Evolutionary conservation across 2,888 invertebrate species (phyloP), one percentile per base, ranked within the genome.

Genomic region (Lasioglossum figueresi): DNA sequence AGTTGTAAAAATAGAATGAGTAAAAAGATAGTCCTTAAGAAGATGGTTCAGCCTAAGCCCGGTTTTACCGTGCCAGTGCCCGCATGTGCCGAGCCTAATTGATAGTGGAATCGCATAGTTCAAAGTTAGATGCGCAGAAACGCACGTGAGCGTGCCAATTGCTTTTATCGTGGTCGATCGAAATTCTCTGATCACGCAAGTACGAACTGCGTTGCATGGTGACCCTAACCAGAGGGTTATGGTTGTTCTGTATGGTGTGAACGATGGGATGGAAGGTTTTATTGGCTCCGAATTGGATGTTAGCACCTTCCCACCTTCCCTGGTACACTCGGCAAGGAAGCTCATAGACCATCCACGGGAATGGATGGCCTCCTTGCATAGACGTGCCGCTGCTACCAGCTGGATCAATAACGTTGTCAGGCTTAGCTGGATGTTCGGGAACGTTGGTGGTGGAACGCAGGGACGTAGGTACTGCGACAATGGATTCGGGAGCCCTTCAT

Each of bases 351-450:
- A 73, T 87, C 78, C 83, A 83, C 84, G 77, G 72, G 74, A 80
- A 83, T 88, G 90, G 88, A 86, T 92, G 91, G 88, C 91, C 92
- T 91, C 89, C 88, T 92, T 92, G 90, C 86, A 88, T 89, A 88
- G 80, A 81, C 82, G 77, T 76, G 79, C 48, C 66, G 63, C 66
- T 66, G 83, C 83, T 79, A 83, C 85, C 91, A 88, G 80, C 72
- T 85, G 86, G 91, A 90, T 90, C 90, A 89, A 90, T 90, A 90
- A 90, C 85, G 82, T 31, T 81, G 83, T 76, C 85, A 89, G 82
- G 80, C 84, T 85, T 91, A 87, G 88, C 84, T 86, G 82, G 85
- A 90, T 63, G 87, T 88, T 83, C 78, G 87, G 85, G 72, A 56
- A 82, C 27, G 80, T 80, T 34, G 76, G 82, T 73, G 84, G 88